phyloP scores from a whole-genome alignment of 2,797 vertebrate genomes.

The Emydoidea blandingii region DNA sequence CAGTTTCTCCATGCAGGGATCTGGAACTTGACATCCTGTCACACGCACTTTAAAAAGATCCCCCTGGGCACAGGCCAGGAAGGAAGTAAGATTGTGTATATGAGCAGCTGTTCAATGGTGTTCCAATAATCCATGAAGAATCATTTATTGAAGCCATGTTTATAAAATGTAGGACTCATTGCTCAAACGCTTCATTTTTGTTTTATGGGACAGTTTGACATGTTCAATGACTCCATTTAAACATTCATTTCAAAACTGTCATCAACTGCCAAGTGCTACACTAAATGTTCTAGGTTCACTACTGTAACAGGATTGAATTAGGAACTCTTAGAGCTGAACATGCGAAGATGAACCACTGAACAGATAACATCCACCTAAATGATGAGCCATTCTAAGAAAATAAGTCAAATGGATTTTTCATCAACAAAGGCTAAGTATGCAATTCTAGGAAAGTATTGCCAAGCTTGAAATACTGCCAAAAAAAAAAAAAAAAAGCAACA shows the following conservation, averaged over 20 bases:
- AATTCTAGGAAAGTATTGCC: background rate
- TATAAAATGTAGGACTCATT: background rate
- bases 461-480: background rate
- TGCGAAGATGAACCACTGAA: background rate
- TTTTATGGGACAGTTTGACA: background rate
- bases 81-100: background rate
- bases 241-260: conserved; percentile 8
- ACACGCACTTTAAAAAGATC: background rate
- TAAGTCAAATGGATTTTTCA: background rate
- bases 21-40: background rate
- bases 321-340: background rate
- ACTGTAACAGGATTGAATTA: background rate
- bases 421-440: background rate
- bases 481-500: background rate
- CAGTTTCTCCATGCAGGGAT: background rate
- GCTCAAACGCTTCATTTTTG: background rate
- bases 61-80: background rate
- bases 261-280: background rate
- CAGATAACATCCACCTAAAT: conserved; percentile 1
- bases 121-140: background rate
- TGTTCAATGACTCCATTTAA: background rate
- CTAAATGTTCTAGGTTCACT: background rate
- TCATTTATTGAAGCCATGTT: background rate
- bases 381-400: background rate
- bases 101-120: background rate